phyloP scores from a whole-genome alignment of 1,140 invertebrate genomes.

The Drosophila pandora region DNA sequence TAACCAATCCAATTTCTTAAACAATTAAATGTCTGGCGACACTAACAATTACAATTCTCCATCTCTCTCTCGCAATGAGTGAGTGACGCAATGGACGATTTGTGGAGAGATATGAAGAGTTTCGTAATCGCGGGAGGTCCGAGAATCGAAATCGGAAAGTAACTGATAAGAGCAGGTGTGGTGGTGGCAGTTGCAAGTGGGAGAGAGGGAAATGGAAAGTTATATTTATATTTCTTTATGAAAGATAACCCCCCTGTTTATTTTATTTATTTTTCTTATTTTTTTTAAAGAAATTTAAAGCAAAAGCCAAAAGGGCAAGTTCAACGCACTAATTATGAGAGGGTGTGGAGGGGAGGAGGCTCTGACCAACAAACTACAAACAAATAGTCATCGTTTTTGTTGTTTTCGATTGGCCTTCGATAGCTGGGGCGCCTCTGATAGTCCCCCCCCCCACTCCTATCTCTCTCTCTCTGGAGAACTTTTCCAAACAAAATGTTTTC shows the following conservation, averaged over 20 bases:
- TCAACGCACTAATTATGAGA: no score
- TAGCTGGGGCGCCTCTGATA: conserved; percentile 22
- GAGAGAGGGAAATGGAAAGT: no score
- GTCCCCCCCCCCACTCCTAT: neutral
- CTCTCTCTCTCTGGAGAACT: neutral
- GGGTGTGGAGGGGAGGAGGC: no score
- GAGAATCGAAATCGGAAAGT: neutral
- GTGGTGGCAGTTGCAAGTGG: no score
- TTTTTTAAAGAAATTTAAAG: no score
- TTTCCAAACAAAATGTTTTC: conserved; percentile 30
- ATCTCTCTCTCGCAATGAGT: neutral
- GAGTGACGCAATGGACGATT: conserved; percentile 59
- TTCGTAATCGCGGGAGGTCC: conserved; percentile 26
- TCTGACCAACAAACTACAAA: conserved; percentile 68
- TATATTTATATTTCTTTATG: no score
- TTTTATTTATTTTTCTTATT: neutral
- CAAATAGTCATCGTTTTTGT: conserved; percentile 63
- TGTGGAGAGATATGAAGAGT: conserved; percentile 47
- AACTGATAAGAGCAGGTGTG: no score
- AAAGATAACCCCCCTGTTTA: neutral
- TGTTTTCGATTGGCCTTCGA: conserved; percentile 36
- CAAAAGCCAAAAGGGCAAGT: no score
- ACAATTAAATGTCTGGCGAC: conserved; percentile 36
- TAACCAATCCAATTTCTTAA: conserved; percentile 10
- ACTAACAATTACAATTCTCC: conserved; percentile 19